Conservation (phyloP, 2,888 invertebrate species). For the Eristalis tenax region DNA sequence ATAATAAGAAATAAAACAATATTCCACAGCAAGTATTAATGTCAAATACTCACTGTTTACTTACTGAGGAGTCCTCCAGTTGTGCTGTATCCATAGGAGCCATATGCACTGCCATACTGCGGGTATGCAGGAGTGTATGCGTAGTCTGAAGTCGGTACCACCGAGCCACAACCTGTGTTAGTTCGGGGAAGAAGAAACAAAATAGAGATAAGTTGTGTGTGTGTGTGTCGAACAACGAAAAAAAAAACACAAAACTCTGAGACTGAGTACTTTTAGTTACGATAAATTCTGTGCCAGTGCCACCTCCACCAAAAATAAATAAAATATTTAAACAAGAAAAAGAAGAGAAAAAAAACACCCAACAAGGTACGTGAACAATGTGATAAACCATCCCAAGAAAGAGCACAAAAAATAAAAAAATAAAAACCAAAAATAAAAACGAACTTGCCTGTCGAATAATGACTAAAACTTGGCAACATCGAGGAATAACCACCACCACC, state of each 20-base stretch:
- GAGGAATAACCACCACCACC: constrained; percentile 82
- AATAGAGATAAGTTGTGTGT: neutral
- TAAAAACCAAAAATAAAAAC: constrained; percentile 26
- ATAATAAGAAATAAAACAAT: constrained; percentile 27
- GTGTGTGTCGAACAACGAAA: neutral
- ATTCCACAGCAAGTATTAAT: constrained; percentile 75
- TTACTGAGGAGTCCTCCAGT: constrained; percentile 86
- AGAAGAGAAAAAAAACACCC: neutral
- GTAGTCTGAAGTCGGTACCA: constrained; percentile 86
- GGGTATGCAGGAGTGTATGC: constrained; percentile 88
- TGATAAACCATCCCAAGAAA: neutral
- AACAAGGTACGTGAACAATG: constrained; percentile 1
- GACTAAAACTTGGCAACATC: constrained; percentile 87
- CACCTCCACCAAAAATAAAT: constrained; percentile 48
- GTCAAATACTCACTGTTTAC: constrained; percentile 74
- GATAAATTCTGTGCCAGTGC: constrained; percentile 18
- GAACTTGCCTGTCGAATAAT: constrained; percentile 86
- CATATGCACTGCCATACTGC: constrained; percentile 82
- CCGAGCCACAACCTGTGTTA: constrained; percentile 84
- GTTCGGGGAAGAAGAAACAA: neutral
- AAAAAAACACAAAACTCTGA: no score
- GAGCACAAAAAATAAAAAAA: neutral
- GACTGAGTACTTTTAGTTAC: neutral
- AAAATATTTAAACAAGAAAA: no score
- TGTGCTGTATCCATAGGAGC: constrained; percentile 85